Percentiles rank a stretch among this genome's conserved stretches.
Evolutionary conservation across 2,797 vertebrate species (phyloP).

Genomic region (Threskiornis aethiopicus): DNA sequence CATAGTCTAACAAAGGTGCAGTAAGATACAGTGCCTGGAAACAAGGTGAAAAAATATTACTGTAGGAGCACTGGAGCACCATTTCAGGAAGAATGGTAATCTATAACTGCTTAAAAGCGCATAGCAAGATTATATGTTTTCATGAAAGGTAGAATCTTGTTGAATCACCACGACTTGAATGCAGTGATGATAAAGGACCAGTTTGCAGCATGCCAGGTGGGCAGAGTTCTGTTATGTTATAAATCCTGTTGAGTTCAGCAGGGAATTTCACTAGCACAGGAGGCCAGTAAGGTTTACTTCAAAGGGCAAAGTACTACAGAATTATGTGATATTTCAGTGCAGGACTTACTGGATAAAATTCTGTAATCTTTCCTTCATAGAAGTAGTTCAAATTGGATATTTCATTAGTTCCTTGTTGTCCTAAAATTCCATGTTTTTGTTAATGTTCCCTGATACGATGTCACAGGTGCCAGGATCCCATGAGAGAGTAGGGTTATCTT

Average conservation of each 20-base stretch:
- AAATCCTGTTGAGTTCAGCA: not conserved
- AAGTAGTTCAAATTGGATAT: not conserved
- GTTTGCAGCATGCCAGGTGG: not conserved
- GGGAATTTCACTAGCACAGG: not conserved
- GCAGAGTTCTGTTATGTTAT: not conserved
- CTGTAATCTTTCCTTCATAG: not conserved
- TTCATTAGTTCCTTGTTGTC: not conserved
- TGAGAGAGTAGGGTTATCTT: constrained; percentile 90
- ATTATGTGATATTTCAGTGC: not conserved
- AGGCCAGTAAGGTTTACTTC: not conserved
- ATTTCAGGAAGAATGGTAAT: not conserved
- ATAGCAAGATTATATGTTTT: not conserved
- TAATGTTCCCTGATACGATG: constrained; percentile 90
- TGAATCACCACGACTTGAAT: not conserved
- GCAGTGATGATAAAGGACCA: not conserved
- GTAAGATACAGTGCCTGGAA: not conserved
- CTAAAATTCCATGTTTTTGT: constrained; percentile 41
- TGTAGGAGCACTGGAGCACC: not conserved
- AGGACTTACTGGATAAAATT: not conserved
- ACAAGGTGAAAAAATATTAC: not conserved
- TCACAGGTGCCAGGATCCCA: constrained; percentile 85
- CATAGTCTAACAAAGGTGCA: not conserved
- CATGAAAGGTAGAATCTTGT: not conserved
- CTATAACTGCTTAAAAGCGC: not conserved
- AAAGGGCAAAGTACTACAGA: not conserved